Evolutionary conservation across 2,113 vertebrate species (phyloP).

Genomic region (Stomatorhinus ivindoensis): DNA sequence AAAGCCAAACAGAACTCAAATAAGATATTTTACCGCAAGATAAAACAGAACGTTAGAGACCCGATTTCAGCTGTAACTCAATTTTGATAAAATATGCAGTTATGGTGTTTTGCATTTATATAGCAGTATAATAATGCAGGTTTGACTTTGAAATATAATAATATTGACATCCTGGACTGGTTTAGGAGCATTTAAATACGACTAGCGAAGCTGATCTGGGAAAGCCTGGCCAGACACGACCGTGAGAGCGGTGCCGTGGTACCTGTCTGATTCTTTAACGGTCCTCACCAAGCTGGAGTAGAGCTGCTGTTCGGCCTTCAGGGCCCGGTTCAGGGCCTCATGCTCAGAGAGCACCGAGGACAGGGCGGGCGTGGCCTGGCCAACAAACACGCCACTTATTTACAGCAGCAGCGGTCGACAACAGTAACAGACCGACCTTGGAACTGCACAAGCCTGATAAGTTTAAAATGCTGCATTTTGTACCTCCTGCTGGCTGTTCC

Average conservation of each 20-base stretch:
- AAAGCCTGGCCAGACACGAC: not conserved
- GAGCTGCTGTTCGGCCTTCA: constrained; percentile 77
- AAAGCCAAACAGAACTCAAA: not conserved
- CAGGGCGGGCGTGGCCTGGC: constrained; percentile 47
- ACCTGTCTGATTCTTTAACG: constrained; percentile 82
- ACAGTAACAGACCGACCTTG: not conserved
- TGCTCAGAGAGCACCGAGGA: constrained; percentile 60
- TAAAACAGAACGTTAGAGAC: not conserved
- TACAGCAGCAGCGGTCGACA: not conserved
- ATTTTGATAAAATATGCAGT: not conserved
- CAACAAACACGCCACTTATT: not conserved
- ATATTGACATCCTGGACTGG: not conserved
- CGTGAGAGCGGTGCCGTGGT: constrained; percentile 8
- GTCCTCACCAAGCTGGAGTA: constrained; percentile 74
- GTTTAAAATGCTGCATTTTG: not conserved
- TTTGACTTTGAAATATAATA: not conserved
- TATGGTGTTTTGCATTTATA: not conserved
- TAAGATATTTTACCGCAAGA: not conserved
- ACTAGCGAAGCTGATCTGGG: not conserved
- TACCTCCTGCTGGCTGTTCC: constrained; percentile 59
- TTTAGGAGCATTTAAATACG: not conserved
- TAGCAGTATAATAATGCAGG: not conserved
- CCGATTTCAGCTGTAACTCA: not conserved
- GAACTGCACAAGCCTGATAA: not conserved
- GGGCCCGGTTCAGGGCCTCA: constrained; percentile 64